phyloP scores from a whole-genome alignment of 2,888 invertebrate genomes.

The Clistopyga incitator region DNA sequence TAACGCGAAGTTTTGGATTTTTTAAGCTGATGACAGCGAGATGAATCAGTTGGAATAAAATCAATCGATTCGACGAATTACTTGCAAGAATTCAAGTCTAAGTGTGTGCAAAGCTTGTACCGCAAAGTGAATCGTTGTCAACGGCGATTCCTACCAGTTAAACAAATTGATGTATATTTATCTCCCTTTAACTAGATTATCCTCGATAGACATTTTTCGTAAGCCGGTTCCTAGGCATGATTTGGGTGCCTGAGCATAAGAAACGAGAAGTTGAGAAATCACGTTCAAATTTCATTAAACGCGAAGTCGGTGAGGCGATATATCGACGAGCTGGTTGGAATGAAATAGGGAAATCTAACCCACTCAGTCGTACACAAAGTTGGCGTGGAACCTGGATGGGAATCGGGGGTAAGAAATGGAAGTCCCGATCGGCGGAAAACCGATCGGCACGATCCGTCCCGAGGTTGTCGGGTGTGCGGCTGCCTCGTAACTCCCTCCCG shows the following conservation, averaged over 20 bases:
- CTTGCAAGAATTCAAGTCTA: too few species aligned
- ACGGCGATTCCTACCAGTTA: too few species aligned
- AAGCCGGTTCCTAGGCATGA: background rate
- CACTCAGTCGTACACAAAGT: slow-evolving; percentile 1
- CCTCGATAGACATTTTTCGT: slow-evolving; percentile 19
- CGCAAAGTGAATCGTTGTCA: too few species aligned
- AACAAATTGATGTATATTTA: background rate
- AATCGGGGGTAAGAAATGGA: slow-evolving; percentile 66
- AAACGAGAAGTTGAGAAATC: slow-evolving; percentile 34
- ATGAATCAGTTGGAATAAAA: too few species aligned
- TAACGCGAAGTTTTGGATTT: too few species aligned
- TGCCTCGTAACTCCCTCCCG: slow-evolving; percentile 1
- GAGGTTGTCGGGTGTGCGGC: slow-evolving; percentile 19
- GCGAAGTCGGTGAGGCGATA: slow-evolving; percentile 28
- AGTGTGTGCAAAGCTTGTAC: too few species aligned
- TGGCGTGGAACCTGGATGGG: slow-evolving; percentile 6
- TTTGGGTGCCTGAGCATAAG: slow-evolving; percentile 13
- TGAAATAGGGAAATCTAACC: slow-evolving; percentile 49
- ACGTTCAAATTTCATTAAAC: slow-evolving; percentile 46
- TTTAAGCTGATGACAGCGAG: too few species aligned
- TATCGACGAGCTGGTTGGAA: slow-evolving; percentile 18
- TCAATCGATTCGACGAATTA: too few species aligned
- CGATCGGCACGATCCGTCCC: slow-evolving; percentile 61
- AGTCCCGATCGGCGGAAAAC: slow-evolving; percentile 55
- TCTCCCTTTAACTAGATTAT: slow-evolving; percentile 5